Evolutionary conservation across 92 coral and sea anemone species (phyloP).

Genomic region (Diadumene lineata): DNA sequence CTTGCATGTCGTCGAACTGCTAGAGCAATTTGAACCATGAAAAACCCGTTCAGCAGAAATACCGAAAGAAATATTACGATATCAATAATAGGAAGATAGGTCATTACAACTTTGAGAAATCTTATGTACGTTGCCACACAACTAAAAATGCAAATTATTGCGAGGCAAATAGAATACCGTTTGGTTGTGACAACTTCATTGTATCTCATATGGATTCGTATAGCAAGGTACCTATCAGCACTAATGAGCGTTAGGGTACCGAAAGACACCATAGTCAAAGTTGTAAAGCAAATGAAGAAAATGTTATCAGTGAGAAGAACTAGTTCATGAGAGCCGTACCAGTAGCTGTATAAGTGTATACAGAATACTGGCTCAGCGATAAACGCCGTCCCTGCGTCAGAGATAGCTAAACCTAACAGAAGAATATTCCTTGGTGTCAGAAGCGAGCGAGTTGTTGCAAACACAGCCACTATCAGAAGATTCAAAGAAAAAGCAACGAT

Average conservation of each 20-base stretch:
- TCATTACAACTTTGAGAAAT: not conserved
- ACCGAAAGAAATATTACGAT: not conserved
- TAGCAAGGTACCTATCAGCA: conserved; percentile 12
- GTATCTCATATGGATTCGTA: conserved; percentile 5
- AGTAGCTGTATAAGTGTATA: not conserved
- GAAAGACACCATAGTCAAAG: conserved; percentile 2
- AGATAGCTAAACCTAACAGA: conserved; percentile 39
- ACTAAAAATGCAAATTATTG: not conserved
- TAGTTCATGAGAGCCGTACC: not conserved
- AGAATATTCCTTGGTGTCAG: conserved; percentile 39
- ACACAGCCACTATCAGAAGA: conserved; percentile 31
- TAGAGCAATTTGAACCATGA: not conserved
- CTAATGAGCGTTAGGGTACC: conserved; percentile 2
- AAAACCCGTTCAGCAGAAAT: not conserved
- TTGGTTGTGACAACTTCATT: conserved; percentile 14
- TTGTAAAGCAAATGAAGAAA: conserved; percentile 4
- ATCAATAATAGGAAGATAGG: not conserved
- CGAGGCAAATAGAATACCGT: not conserved
- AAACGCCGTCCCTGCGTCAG: not conserved
- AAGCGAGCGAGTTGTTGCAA: conserved; percentile 41
- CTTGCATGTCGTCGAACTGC: not conserved
- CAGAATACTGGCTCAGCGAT: conserved; percentile 11
- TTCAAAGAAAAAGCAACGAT: conserved; percentile 23
- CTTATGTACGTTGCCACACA: not conserved
- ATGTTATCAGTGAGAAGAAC: not conserved